These are phyloP conservation scores for Itoplectis maculator DNA, from an alignment of 2,888 invertebrate genomes.

Conservation along the genomic window DNA sequence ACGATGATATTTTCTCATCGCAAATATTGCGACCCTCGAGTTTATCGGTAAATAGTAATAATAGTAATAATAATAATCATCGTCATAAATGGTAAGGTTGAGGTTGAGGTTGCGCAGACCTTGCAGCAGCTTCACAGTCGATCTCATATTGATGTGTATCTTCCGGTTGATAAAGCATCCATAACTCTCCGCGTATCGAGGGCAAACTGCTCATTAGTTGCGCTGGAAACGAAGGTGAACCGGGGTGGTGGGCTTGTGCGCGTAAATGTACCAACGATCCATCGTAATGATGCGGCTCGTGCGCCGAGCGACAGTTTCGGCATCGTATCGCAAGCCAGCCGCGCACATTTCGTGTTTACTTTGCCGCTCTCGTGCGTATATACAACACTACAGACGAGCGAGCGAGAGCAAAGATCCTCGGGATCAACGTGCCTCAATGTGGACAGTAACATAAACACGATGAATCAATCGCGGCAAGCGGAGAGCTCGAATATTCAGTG, in stretches of 20 bases:
- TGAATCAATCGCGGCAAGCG: no score
- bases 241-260: neutral
- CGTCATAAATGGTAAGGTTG: neutral
- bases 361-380: neutral
- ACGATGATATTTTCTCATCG: no score
- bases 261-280: neutral
- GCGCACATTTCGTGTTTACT: slow-evolving; percentile 4
- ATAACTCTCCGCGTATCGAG: slow-evolving; percentile 67
- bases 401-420: no score
- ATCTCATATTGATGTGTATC: slow-evolving; percentile 23
- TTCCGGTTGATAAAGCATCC: slow-evolving; percentile 33
- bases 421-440: no score
- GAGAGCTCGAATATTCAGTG: neutral
- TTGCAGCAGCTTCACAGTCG: slow-evolving; percentile 7
- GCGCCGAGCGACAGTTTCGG: slow-evolving; percentile 10
- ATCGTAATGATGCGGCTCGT: slow-evolving; percentile 14
- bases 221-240: slow-evolving; percentile 25
- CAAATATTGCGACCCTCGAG: no score
- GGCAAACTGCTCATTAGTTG: slow-evolving; percentile 70
- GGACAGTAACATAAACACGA: no score
- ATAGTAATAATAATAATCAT: neutral
- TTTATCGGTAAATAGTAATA: no score
- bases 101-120: neutral
- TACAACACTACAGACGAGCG: no score
- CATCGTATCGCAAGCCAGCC: neutral